Evolutionary conservation across 2,888 invertebrate species (phyloP), one percentile per base, ranked within the genome.

Genomic region (Litoditis marina): DNA sequence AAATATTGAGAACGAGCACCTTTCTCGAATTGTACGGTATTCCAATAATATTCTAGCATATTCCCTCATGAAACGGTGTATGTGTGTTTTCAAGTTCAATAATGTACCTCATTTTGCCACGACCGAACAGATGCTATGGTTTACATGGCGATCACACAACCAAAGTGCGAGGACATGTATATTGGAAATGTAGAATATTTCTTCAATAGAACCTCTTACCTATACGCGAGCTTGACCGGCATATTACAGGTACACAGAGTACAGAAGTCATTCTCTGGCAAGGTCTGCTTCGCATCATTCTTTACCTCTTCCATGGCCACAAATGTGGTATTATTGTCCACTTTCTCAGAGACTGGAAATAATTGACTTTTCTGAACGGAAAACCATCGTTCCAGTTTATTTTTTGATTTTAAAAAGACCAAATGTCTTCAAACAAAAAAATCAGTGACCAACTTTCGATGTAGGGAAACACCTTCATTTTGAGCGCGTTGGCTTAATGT

Each of bases 201-300:
- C n/a, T 6, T 36, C 31, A 34, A 5, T 5, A 59, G 60, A 65
- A 58, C 55, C 49, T 7, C 39, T 6, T 49, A 72, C 69, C 69
- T 73, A 59, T 79, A 81, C 25, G 65, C 64, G 31, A 81, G 57
- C 49, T 76, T 73, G 19, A 76, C 71, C 2, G 81, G 79, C 13
- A 79, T 42, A 57, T 73, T 75, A 60, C 80, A 80, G 1, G 78
- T 74, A 68, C 80, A 80, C 27, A 77, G 54, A 1, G 76, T 63
- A 52, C 78, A 79, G 19, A 61, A 34, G 44, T 73, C 71, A 22
- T 63, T 55, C 1, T 62, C 66, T 31, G 57, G 28, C n/a, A 63
- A 56, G 13, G 56, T 54, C 11, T 56, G 49, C 19, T 63, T 65
- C 31, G 55, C 39, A 2, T n/a, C n/a, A n/a, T n/a, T n/a, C n/a